Evolutionary conservation across 2,797 vertebrate genomes (phyloP).

Genomic region (Bucorvus abyssinicus): DNA sequence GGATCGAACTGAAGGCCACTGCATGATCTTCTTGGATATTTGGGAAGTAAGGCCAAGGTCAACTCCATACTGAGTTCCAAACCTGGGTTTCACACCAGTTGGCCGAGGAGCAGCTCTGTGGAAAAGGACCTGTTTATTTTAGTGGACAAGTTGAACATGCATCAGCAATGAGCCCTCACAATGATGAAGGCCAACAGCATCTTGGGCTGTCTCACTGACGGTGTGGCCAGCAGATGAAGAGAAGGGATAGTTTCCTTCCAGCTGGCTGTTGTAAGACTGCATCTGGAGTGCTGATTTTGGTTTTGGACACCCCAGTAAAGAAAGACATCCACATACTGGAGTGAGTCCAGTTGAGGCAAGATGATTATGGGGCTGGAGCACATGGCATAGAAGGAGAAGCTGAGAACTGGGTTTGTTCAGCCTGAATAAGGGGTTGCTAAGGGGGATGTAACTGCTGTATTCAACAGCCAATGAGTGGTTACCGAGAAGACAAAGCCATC

Average conservation of each 20-base stretch:
- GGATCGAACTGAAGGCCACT: neutral
- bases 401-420: neutral
- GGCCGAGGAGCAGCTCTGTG: neutral
- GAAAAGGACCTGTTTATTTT: neutral
- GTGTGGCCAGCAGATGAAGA: neutral
- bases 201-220: neutral
- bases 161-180: neutral
- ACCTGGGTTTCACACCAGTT: neutral
- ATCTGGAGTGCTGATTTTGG: neutral
- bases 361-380: neutral
- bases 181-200: neutral
- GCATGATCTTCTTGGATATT: neutral
- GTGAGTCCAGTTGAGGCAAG: neutral
- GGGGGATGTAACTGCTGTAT: neutral
- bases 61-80: neutral
- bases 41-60: neutral
- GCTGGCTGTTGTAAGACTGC: neutral
- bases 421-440: neutral
- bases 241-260: neutral
- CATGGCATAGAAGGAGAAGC: neutral
- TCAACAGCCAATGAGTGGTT: neutral
- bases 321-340: neutral
- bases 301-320: neutral
- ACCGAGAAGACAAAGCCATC: neutral
- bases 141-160: neutral